Base-by-base conservation (phyloP, 2,888 invertebrate species). In the Alloplasta piceator region DNA sequence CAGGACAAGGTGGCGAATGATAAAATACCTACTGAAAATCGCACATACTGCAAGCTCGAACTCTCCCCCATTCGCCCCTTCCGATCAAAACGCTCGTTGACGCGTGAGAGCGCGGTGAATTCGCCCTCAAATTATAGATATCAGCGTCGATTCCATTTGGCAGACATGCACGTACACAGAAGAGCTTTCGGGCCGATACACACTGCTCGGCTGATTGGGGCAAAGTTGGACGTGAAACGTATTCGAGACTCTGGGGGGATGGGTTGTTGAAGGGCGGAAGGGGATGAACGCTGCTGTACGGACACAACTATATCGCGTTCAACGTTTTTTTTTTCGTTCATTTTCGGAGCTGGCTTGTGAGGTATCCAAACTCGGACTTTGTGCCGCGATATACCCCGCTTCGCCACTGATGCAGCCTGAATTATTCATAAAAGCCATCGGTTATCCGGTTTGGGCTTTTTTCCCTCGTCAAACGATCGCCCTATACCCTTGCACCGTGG, bases 371-470 rank as follows among this genome's bases (percentile, higher is more conserved):
- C 56, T 52, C 50, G 66, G 70, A 55, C 68, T 74, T 76, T 74
- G 70, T 73, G 74, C 71, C 70, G 64, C 74, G 77, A 80, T 80
- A 74, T 80, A 77, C 77, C 78, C 58, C 50, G 52, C 64, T 81
- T 81, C 55, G 66, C 66, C 70, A 71, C 67, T 71, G 77, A 77
- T 78, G 73, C 78, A 55, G 67, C 66, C 56, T 80, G 82, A 82
- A 80, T 82, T 78, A 82, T 82, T 80, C 80, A 82, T 80, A 78
- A 82, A 82, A 80, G 61, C 78, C 41, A 55, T 60, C 71, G 71
- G 71, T 71, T 78, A 67, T 26, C 26, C 64, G 12, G 60, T 74
- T 61, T 60, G 12, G 9, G 4, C 7, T 63, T 55, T 70, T 72
- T 63, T 43, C 6, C 5, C 58, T 41, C 16, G n/a, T 41, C n/a